Base-by-base conservation (phyloP, 92 coral and sea anemone species). In the Phenganax marumi region DNA sequence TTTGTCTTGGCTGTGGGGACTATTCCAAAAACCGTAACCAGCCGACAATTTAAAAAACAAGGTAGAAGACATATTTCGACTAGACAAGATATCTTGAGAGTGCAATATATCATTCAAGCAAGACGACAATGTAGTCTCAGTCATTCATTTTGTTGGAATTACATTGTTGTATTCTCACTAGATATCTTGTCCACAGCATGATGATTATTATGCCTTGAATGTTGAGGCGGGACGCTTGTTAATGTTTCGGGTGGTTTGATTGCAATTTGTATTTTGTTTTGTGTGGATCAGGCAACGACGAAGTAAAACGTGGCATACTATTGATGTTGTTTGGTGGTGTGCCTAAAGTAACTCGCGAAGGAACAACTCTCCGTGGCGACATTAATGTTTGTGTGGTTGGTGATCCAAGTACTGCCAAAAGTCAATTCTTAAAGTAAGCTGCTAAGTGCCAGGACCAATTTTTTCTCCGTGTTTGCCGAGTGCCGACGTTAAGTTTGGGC, bases 281-380 rank as follows among this genome's bases (percentile, higher is more conserved):
- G 43, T 33, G 43, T 33, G 43, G 43, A 33, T 33, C 43, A 95
- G 98, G 98, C 54, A 95, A 92, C 85, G 98, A 95, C 80, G 98
- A 95, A 79, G 98, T 95, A 17, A 95, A 95, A 82, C 92, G 97
- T 50, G 98, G 98, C 4, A 97, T 95, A 22, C 88, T 95, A 50
- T 85, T 95, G 24, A 95, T 95, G 98, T 83, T 95, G 93, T 95
- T 95, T 85, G 98, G 98, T 74, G 98, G 98, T 53, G 97, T 95
- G 62, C 97, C 98, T 8, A 95, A 95, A 89, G 90, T 91, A 16
- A 95, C 98, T 19, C 80, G 79, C 6, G 98, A 95, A 86, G 88
- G 91, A 68, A 95, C 98, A 68, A 95, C 90, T 87, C 90, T 95
- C 0, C 81, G 98, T 63, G 98, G 98, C 33, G 98, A 95, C 70